These are phyloP conservation scores for Desmodus rotundus DNA, from an alignment of 2,113 vertebrate genomes.

Conservation along the genomic window DNA sequence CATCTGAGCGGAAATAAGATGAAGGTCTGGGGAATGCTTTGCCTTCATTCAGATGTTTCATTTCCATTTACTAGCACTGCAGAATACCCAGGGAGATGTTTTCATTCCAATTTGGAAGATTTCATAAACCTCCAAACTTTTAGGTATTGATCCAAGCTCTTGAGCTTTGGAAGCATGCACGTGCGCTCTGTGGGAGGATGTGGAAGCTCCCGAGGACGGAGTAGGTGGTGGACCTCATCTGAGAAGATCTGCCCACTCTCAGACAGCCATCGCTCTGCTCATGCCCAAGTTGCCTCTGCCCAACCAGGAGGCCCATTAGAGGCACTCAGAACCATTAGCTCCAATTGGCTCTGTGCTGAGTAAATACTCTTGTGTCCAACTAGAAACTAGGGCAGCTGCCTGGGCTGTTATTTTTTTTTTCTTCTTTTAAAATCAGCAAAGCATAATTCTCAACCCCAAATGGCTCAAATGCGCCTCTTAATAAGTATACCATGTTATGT, in stretches of 20 bases:
- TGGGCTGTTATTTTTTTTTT: not conserved
- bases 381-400: slow-evolving; percentile 70
- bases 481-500: slow-evolving; percentile 40
- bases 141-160: slow-evolving; percentile 70
- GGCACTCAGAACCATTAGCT: slow-evolving; percentile 65
- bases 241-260: not conserved
- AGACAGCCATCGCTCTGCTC: not conserved
- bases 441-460: slow-evolving; percentile 60
- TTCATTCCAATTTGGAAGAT: slow-evolving; percentile 74
- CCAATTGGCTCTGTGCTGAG: slow-evolving; percentile 47
- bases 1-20: slow-evolving; percentile 73
- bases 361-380: slow-evolving; percentile 62
- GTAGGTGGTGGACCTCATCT: not conserved
- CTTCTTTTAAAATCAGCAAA: slow-evolving; percentile 62
- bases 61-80: slow-evolving; percentile 70
- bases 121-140: slow-evolving; percentile 72
- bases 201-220: not conserved
- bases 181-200: not conserved
- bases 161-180: slow-evolving; percentile 43
- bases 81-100: slow-evolving; percentile 67
- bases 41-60: slow-evolving; percentile 73
- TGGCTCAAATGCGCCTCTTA: slow-evolving; percentile 49
- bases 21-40: slow-evolving; percentile 72
- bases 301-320: slow-evolving; percentile 49
- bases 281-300: slow-evolving; percentile 13